Evolutionary conservation across 2,113 vertebrate species (phyloP), one percentile per base, ranked within the genome.

Genomic region (Tringa solitaria): DNA sequence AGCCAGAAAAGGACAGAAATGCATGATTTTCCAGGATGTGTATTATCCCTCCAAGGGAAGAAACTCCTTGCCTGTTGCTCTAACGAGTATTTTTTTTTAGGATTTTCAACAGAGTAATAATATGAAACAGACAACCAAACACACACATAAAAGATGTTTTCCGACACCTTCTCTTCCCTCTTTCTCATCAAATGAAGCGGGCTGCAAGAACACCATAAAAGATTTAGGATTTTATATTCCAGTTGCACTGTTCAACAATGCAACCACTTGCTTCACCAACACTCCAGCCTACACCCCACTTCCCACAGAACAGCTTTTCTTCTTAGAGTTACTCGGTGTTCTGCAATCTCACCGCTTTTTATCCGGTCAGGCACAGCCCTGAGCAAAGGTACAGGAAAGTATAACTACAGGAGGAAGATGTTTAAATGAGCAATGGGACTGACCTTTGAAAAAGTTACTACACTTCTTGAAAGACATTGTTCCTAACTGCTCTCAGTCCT

Each of bases 321-420:
- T 57, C 12, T 12, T 65, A 53, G 53, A 70, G 20, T 53, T 92
- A 72, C 23, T 69, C 4, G 2, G 48, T 69, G 87, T 69, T 48
- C 76, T 67, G 59, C 60, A 91, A 30, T 43, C 59, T 89, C 7
- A 5, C 26, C 75, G 67, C 67, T 28, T 30, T 80, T 84, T 53
- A 72, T 35, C 39, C 1, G 9, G 73, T 23, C 46, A 92, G 69
- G 37, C 87, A 70, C 73, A 85, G 79, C 87, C 90, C 84, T 84
- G 92, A 96, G 61, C 79, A 90, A 84, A 95, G 54, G 91, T 96
- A 87, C 41, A 81, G 24, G 41, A 77, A 76, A 88, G 43, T 48
- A 1, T 15, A 81, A 50, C 43, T 32, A 84, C 2, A 7, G 83
- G 21, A 93, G 15, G 90, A 77, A 76, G 68, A 37, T 22, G 82